Conservation (phyloP, 2,888 invertebrate genomes). For the Tetranychus piercei region DNA sequence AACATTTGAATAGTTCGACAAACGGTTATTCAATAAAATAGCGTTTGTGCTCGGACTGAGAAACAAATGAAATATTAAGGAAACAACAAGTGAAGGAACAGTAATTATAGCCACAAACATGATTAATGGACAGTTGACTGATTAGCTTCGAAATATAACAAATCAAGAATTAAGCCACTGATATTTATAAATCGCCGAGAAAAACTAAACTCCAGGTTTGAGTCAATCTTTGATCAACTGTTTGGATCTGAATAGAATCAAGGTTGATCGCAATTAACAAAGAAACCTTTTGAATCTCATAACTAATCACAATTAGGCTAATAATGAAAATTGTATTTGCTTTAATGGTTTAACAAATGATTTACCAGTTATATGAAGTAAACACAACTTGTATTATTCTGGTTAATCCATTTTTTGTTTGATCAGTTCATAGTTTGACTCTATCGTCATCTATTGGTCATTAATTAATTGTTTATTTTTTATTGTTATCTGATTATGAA, state of each 20-base stretch:
- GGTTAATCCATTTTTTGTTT: no score
- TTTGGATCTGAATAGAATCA: neutral
- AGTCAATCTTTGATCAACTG: neutral
- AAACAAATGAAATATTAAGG: neutral
- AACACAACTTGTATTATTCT: no score
- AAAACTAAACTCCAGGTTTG: neutral
- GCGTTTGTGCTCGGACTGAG: neutral
- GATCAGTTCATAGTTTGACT: no score
- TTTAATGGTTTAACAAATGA: no score
- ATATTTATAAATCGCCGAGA: neutral
- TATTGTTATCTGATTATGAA: no score
- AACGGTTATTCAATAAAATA: neutral
- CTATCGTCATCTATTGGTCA: no score
- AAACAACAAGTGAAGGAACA: neutral
- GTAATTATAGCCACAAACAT: neutral
- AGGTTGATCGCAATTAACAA: neutral
- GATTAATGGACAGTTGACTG: neutral
- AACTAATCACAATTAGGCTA: neutral
- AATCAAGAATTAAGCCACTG: neutral
- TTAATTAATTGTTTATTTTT: no score
- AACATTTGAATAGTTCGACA: neutral
- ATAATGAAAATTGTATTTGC: neutral
- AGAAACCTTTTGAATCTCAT: neutral
- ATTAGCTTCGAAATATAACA: no score
- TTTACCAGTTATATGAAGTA: no score